These are phyloP conservation scores for Mareca penelope DNA, from an alignment of 2,797 vertebrate species.

Conservation along the genomic window DNA sequence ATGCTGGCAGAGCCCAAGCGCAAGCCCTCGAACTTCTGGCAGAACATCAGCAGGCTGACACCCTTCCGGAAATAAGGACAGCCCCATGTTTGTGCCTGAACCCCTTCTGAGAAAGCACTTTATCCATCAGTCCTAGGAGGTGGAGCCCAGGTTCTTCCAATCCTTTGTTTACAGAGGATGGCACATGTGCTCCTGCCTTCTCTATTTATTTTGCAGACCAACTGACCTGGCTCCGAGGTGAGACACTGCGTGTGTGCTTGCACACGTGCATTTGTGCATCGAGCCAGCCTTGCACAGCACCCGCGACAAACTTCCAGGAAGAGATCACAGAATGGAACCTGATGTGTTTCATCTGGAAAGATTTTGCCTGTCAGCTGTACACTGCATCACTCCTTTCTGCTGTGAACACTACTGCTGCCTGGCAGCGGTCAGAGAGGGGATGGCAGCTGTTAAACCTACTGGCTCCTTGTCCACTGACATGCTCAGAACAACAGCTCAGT, in stretches of 20 bases:
- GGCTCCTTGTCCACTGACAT: neutral
- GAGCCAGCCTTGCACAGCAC: neutral
- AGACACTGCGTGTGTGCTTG: neutral
- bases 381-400: neutral
- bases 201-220: conserved; percentile 47
- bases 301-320: neutral
- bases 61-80: conserved; percentile 91
- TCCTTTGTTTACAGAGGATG: conserved; percentile 57
- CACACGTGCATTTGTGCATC: neutral
- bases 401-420: neutral
- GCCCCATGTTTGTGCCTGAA: conserved; percentile 71
- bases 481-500: neutral
- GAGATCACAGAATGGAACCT: neutral
- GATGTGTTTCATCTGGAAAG: neutral
- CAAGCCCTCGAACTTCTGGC: conserved; percentile 96
- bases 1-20: conserved; percentile 94
- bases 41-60: conserved; percentile 93
- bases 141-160: conserved; percentile 41
- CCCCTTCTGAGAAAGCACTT: conserved; percentile 83
- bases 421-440: neutral
- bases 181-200: conserved; percentile 29
- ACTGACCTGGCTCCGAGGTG: neutral
- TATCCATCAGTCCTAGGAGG: conserved; percentile 76
- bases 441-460: neutral
- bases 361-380: neutral